phyloP scores from a whole-genome alignment of 2,797 vertebrate species.

The Spondyliosoma cantharus region DNA sequence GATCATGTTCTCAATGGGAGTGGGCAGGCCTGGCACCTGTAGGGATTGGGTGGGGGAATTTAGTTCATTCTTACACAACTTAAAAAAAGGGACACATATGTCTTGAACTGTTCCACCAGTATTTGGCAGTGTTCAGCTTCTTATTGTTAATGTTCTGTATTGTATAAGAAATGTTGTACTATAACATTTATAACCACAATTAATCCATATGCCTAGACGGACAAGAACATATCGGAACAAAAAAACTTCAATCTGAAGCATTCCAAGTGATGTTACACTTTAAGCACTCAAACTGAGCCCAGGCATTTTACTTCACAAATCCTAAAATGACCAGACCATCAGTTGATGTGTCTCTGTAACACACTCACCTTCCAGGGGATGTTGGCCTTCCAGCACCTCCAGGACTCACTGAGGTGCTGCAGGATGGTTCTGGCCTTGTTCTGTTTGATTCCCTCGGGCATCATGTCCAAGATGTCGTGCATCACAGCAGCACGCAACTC shows the following conservation, averaged over 20 bases:
- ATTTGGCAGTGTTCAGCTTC: too few species aligned
- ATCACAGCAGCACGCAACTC: slow-evolving; percentile 98
- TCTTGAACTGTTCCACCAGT: neutral
- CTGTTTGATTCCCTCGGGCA: slow-evolving; percentile 99
- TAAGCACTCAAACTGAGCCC: neutral
- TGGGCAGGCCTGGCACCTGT: slow-evolving; percentile 97
- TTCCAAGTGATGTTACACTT: neutral
- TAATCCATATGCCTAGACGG: neutral
- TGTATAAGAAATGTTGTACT: neutral
- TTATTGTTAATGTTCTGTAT: neutral
- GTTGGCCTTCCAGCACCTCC: slow-evolving; percentile 99
- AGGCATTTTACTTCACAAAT: neutral
- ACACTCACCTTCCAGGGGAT: slow-evolving; percentile 96
- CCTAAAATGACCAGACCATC: neutral
- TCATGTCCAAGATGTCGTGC: slow-evolving; percentile 99
- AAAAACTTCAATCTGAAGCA: neutral
- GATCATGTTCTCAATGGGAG: slow-evolving; percentile 99
- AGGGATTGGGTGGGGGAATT: neutral
- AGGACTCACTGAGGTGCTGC: slow-evolving; percentile 98
- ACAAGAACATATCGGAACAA: neutral
- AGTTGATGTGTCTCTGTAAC: neutral
- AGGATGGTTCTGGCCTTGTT: slow-evolving; percentile 99
- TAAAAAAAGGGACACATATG: neutral
- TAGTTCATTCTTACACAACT: too few species aligned
- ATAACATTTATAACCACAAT: neutral